Percentiles rank a stretch among this genome's conserved stretches.
These are phyloP conservation scores for Horisme vitalbata DNA, from an alignment of 2,888 invertebrate species.

Conservation along the genomic window DNA sequence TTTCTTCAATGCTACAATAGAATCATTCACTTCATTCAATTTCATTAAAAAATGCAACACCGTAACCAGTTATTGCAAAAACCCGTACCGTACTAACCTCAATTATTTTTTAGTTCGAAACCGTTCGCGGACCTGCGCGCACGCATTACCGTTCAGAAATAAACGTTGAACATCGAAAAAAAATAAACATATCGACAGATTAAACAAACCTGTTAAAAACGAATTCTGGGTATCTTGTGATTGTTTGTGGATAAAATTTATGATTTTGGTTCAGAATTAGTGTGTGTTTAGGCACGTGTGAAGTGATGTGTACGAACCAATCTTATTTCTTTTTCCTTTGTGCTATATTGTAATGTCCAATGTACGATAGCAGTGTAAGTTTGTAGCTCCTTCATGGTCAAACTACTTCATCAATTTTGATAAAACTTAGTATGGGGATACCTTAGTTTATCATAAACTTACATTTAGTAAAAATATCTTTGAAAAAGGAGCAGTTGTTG, in stretches of 20 bases:
- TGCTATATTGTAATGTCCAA: too few species aligned
- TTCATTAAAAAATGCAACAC: neutral
- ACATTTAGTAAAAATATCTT: too few species aligned
- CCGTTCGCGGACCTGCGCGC: constrained; percentile 1
- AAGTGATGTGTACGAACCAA: too few species aligned
- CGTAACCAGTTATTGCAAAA: constrained; percentile 11
- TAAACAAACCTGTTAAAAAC: constrained; percentile 8
- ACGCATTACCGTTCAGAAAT: constrained; percentile 3
- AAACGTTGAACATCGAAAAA: constrained; percentile 5
- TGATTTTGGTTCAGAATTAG: neutral
- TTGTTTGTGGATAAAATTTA: constrained; percentile 1
- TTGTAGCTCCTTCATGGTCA: too few species aligned
- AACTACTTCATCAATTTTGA: too few species aligned
- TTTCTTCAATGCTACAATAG: too few species aligned
- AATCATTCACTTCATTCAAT: too few species aligned
- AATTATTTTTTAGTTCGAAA: constrained; percentile 5
- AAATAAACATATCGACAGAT: constrained; percentile 20
- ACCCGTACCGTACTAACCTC: constrained; percentile 10
- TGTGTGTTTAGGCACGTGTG: neutral
- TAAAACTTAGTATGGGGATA: too few species aligned
- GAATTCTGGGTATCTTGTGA: neutral
- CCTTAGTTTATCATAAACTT: too few species aligned
- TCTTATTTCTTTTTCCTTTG: too few species aligned
- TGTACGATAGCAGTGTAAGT: too few species aligned
- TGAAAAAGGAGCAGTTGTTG: too few species aligned